Evolutionary conservation across 2,113 vertebrate species (phyloP).

Genomic region (Plestiodon gilberti): DNA sequence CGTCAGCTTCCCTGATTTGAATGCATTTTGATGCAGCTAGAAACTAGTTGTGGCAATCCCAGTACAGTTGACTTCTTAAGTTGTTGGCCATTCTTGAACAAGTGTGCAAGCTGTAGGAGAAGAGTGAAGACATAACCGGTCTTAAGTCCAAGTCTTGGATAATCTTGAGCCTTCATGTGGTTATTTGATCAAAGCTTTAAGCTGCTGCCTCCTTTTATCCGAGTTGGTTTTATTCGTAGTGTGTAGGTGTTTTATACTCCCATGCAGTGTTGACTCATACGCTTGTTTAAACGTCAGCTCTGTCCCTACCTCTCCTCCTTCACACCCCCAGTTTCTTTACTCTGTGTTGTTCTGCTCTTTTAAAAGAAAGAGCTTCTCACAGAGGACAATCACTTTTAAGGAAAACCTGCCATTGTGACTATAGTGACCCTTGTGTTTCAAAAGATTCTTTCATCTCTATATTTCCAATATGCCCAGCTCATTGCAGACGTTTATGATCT

Average conservation of each 20-base stretch:
- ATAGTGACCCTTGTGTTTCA: neutral
- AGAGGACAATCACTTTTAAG: conserved; percentile 26
- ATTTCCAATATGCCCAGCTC: neutral
- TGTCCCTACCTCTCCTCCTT: conserved; percentile 18
- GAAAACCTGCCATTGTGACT: conserved; percentile 25
- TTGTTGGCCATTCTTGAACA: conserved; percentile 27
- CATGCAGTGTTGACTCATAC: conserved; percentile 26
- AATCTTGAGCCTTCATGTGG: conserved; percentile 16
- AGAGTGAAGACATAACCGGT: conserved; percentile 35
- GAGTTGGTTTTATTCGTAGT: neutral
- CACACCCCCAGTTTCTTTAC: conserved; percentile 39
- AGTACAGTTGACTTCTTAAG: conserved; percentile 15
- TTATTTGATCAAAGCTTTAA: conserved; percentile 34
- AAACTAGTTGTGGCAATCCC: neutral
- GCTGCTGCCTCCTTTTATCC: conserved; percentile 39
- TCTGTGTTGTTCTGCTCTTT: conserved; percentile 29
- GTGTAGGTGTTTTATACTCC: conserved; percentile 16
- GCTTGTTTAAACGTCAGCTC: conserved; percentile 47
- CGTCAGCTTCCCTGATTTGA: too few species aligned
- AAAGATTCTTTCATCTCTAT: neutral
- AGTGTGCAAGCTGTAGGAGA: neutral
- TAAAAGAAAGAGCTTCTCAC: conserved; percentile 2
- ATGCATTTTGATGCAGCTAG: conserved; percentile 22
- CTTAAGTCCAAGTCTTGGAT: conserved; percentile 20
- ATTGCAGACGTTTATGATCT: conserved; percentile 19